Conservation (phyloP, 2,113 vertebrate species). For the Andinoacara biseriatus region DNA sequence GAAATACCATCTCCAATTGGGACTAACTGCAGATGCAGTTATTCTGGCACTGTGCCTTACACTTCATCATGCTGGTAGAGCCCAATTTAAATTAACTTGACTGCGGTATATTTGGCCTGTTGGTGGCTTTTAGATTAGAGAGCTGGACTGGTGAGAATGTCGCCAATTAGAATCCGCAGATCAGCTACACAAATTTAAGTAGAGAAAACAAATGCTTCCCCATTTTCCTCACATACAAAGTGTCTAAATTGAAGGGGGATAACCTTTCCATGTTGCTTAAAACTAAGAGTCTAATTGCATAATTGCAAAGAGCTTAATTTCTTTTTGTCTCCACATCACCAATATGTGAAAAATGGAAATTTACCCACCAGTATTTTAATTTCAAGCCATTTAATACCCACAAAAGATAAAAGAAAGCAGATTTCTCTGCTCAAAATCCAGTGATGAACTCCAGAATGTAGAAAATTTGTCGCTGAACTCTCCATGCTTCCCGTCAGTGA, state of each 20-base stretch:
- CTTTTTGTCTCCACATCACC: not conserved
- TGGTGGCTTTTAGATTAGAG: constrained; percentile 40
- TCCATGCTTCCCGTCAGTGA: not conserved
- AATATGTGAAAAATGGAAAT: not conserved
- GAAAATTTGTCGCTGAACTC: not conserved
- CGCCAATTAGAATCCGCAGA: constrained; percentile 15
- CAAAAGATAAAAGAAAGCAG: not conserved
- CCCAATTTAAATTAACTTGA: constrained; percentile 29
- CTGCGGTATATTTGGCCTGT: constrained; percentile 16
- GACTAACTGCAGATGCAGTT: constrained; percentile 33
- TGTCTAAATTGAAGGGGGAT: not conserved
- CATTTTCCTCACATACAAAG: not conserved
- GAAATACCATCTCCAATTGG: constrained; percentile 22
- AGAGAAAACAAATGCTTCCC: not conserved
- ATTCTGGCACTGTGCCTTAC: constrained; percentile 36
- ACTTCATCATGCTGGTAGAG: constrained; percentile 36
- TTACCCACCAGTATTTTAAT: not conserved
- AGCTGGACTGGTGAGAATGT: constrained; percentile 26
- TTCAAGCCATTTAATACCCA: not conserved
- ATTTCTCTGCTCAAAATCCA: not conserved
- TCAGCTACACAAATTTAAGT: constrained; percentile 10
- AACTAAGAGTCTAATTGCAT: not conserved
- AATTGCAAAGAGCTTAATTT: constrained; percentile 3
- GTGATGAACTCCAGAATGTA: not conserved
- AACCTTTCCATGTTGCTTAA: not conserved